A percentile compares a stretch with the other conserved stretches of the same genome.
These are phyloP conservation scores for Balearica regulorum DNA, from an alignment of 2,797 vertebrate genomes.

Conservation along the genomic window DNA sequence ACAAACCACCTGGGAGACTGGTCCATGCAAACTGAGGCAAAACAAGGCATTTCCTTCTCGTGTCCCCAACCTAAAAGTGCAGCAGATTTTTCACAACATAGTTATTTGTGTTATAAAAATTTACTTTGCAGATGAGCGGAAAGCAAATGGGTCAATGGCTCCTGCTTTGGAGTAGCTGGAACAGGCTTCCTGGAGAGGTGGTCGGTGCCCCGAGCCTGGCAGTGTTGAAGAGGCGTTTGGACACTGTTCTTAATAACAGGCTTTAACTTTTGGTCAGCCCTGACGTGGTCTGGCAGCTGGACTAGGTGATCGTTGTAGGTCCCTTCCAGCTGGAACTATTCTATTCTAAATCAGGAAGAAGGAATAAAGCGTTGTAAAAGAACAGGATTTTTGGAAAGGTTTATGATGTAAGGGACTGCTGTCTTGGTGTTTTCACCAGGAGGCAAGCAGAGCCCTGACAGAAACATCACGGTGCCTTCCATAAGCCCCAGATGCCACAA, in stretches of 20 bases:
- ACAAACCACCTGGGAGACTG: not conserved
- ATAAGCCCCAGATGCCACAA: not conserved
- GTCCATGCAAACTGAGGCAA: not conserved
- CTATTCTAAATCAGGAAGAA: not conserved
- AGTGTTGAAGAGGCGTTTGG: not conserved
- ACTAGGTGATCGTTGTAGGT: fast-evolving
- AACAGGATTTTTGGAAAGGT: fast-evolving
- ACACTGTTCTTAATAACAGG: fast-evolving
- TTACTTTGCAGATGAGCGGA: not conserved
- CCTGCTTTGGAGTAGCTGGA: not conserved
- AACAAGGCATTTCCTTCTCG: not conserved
- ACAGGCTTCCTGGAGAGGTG: not conserved
- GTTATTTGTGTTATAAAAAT: not conserved
- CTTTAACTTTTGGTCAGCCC: not conserved
- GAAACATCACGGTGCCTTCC: not conserved
- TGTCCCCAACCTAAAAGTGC: not conserved
- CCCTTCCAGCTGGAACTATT: not conserved
- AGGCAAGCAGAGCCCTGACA: not conserved
- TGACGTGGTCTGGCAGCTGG: not conserved
- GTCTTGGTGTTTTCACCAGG: not conserved
- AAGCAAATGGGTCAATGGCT: not conserved
- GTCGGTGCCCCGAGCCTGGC: fast-evolving
- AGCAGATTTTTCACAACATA: fast-evolving
- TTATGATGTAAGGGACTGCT: fast-evolving
- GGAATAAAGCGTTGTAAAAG: not conserved